Evolutionary conservation across 1,140 invertebrate species (phyloP).

Genomic region (Arion vulgaris): DNA sequence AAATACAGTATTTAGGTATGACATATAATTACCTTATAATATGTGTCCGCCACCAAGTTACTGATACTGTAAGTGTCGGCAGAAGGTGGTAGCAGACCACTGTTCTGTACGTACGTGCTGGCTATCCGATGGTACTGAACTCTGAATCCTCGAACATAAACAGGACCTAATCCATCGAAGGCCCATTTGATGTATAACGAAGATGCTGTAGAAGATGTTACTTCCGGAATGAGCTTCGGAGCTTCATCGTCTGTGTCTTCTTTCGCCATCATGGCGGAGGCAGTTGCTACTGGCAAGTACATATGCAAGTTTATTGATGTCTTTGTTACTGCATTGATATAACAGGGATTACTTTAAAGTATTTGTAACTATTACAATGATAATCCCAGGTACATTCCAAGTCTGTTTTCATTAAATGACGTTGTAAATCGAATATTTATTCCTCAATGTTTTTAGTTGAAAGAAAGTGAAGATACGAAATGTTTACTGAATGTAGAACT

Average conservation of each 20-base stretch:
- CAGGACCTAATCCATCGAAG: neutral
- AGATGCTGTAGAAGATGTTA: conserved; percentile 52
- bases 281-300: conserved; percentile 22
- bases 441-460: too few species aligned
- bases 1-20: too few species aligned
- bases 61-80: conserved; percentile 51
- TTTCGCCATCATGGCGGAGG: conserved; percentile 30
- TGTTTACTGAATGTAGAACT: too few species aligned
- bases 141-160: conserved; percentile 25
- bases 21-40: conserved; percentile 54
- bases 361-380: too few species aligned
- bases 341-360: neutral
- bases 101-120: conserved; percentile 63
- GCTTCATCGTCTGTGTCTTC: conserved; percentile 4
- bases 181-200: conserved; percentile 59
- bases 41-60: conserved; percentile 65
- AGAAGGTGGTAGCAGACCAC: conserved; percentile 50
- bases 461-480: too few species aligned
- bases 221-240: conserved; percentile 32
- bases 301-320: neutral
- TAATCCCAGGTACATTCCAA: too few species aligned
- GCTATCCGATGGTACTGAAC: conserved; percentile 61
- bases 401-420: too few species aligned
- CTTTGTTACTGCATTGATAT: neutral
- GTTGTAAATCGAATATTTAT: too few species aligned